Evolutionary conservation across 1,140 invertebrate species (phyloP), one percentile per base, ranked within the genome.

Genomic region (Bicyclus anynana): DNA sequence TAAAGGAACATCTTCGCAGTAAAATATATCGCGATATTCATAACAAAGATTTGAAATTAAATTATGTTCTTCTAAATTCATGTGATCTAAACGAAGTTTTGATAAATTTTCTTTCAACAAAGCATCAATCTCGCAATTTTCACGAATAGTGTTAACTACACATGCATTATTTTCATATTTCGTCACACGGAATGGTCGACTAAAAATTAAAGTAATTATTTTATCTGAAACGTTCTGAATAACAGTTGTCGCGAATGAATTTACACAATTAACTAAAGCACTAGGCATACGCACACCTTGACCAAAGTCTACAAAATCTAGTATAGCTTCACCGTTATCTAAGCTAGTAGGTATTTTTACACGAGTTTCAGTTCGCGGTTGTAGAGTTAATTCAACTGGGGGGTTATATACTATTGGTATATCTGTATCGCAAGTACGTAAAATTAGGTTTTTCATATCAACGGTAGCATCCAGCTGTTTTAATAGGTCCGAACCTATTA

Each of bases 401-500:
- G 56, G 38, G 0, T 47, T 53, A 29, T 69, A 69, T 17, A 62
- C 55, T 26, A 66, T 65, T n/a, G 67, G 63, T 7, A 69, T 67
- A 38, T 26, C 4, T 14, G 62, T 54, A 51, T 52, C 52, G 1
- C n/a, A n/a, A n/a, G 54, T 65, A 12, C 18, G 17, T 29, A 69
- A 47, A n/a, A 53, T 23, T 49, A 53, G 9, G 33, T 57, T 57
- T 42, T 62, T 56, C 53, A 67, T 62, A 42, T 74, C 61, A 2
- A 68, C 59, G 3, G 51, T 62, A 14, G 65, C 61, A 0, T 60
- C 46, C 46, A 70, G 38, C 46, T 66, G 26, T 35, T 57, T 66
- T 47, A 69, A 62, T 16, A 73, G 38, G 46, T 70, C 58, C 9
- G 26, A 56, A n/a, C 65, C 72, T 33, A 74, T 62, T n/a, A 74